Percentiles rank a stretch among this genome's conserved stretches.
Evolutionary conservation across 2,797 vertebrate species (phyloP).

Genomic region (Todus mexicanus): DNA sequence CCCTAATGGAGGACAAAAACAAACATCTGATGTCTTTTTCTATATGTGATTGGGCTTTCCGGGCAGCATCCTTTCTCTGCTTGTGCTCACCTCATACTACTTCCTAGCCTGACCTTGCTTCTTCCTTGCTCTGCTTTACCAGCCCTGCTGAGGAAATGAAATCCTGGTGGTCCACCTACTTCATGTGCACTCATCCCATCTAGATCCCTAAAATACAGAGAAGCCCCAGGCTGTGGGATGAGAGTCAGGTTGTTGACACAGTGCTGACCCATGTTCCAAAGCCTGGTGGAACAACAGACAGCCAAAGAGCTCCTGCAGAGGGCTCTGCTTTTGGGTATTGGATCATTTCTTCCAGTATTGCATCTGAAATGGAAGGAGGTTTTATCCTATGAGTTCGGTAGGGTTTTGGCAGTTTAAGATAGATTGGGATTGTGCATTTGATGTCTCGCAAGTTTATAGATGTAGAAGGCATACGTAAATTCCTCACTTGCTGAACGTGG

Average conservation of each 20-base stretch:
- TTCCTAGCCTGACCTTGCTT: not conserved
- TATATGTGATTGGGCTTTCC: not conserved
- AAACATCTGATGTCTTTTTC: not conserved
- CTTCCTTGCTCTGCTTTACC: not conserved
- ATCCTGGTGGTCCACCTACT: not conserved
- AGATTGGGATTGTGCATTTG: not conserved
- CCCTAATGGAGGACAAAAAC: not conserved
- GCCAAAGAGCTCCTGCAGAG: not conserved
- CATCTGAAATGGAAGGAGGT: not conserved
- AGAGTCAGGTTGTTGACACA: not conserved
- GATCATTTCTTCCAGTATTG: not conserved
- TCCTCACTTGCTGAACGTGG: rapidly evolving
- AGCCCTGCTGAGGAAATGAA: not conserved
- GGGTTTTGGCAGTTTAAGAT: not conserved
- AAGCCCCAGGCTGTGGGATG: not conserved
- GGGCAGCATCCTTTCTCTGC: not conserved
- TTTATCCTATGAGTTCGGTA: not conserved
- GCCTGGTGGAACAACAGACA: not conserved
- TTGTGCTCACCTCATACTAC: not conserved
- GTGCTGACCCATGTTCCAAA: not conserved
- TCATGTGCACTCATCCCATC: not conserved
- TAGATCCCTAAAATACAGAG: not conserved
- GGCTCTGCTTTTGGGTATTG: not conserved
- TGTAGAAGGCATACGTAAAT: not conserved
- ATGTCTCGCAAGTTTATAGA: not conserved